These are phyloP conservation scores for Leptinotarsa haldemani DNA, from an alignment of 2,888 invertebrate species.

Conservation along the genomic window DNA sequence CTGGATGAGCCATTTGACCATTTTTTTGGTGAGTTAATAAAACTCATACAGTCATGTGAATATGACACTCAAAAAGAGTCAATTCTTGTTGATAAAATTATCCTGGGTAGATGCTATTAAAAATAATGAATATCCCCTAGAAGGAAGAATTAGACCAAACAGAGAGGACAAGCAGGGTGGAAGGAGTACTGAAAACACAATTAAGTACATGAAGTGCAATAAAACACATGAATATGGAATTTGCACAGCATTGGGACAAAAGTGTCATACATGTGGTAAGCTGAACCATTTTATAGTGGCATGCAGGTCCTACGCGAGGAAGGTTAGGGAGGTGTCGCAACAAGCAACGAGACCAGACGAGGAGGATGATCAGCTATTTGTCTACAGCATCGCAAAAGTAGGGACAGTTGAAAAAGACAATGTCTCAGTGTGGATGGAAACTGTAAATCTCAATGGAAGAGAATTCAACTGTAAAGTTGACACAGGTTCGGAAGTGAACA, in stretches of 20 bases:
- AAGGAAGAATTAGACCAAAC: no score
- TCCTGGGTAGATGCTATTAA: no score
- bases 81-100: no score
- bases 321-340: conserved; percentile 11
- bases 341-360: conserved; percentile 4
- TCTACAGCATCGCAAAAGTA: not conserved
- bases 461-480: conserved; percentile 19
- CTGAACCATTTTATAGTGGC: conserved; percentile 21
- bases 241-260: conserved; percentile 17
- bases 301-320: conserved; percentile 4
- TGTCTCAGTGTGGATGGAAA: conserved; percentile 11
- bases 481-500: conserved; percentile 23
- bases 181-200: no score
- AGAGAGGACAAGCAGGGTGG: no score
- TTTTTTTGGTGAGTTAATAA: no score
- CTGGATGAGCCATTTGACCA: no score
- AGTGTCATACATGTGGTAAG: conserved; percentile 22
- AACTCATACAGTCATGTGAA: no score
- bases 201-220: conserved; percentile 7
- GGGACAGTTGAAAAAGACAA: conserved; percentile 1
- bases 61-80: no score
- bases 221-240: conserved; percentile 11
- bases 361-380: not conserved
- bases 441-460: conserved; percentile 12
- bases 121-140: no score